Base-by-base conservation (phyloP, 2,888 invertebrate species). In the Parnassius smintheus region DNA sequence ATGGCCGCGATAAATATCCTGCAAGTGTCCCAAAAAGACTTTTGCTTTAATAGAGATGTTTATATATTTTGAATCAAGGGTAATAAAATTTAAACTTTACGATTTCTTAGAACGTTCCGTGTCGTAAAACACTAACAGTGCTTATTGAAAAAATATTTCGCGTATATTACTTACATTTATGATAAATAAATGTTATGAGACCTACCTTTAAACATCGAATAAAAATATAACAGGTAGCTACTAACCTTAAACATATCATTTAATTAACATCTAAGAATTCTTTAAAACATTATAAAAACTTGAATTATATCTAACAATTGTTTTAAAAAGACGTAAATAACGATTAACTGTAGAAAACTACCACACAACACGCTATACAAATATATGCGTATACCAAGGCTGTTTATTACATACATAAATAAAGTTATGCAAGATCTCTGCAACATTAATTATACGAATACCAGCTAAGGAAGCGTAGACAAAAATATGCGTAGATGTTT, bases 1-100 rank as follows among this genome's bases (percentile, higher is more conserved):
- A 18, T 45, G 59, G 42, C 58, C 58, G 50, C 22, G 58, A 42
- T 56, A 42, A 42, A 42, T 46, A 56, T 56, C n/a, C 62, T 42
- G 18, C 8, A 50, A 62, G 62, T 62, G 46, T 62, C 54, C 54
- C 58, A 62, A 62, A 58, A 49, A 13, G 12, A 41, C 41, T 46
- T 13, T 11, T 42, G 12, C 13, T 55, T 55, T 41, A 58, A 62
- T 62, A 55, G 42, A 59, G 58, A 59, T 62, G 59, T 59, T 62
- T 62, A 41, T 62, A 11, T 62, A 54, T 13, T 49, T 54, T 51
- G 42, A 18, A 51, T 51, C 45, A 10, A 42, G 13, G n/a, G 22
- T 11, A 25, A 22, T 62, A 49, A 56, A 49, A 49, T 59, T 45
- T 41, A 46, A n/a, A 59, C 10, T 60, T 60, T 54, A 60, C 22